Percentiles rank a stretch among this genome's conserved stretches.
These are phyloP conservation scores for Hipposideros armiger DNA, from an alignment of 2,113 vertebrate species.

Conservation along the genomic window DNA sequence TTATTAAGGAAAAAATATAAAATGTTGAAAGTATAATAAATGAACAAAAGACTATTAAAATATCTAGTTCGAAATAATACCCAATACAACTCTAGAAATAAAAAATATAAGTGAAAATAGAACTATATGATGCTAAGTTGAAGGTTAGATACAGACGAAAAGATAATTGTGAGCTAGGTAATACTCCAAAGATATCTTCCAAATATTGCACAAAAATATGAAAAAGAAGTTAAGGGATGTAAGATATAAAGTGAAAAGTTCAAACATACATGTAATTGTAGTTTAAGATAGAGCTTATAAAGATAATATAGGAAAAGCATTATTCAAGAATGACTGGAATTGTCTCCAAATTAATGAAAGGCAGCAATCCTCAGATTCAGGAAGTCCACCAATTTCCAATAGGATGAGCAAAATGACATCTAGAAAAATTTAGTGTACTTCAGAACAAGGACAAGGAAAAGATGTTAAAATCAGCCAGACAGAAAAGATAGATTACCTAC, in stretches of 20 bases:
- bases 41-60: not conserved
- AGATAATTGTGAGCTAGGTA: not conserved
- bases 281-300: not conserved
- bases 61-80: not conserved
- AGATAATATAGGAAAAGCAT: slow-evolving; percentile 17
- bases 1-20: not conserved
- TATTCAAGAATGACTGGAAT: not conserved
- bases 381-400: not conserved
- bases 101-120: slow-evolving; percentile 32
- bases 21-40: not conserved
- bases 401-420: not conserved
- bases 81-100: slow-evolving; percentile 12
- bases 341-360: not conserved
- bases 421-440: slow-evolving; percentile 10
- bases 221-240: not conserved
- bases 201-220: not conserved
- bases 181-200: not conserved
- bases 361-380: not conserved
- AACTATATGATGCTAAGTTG: not conserved
- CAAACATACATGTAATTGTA: not conserved
- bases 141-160: not conserved
- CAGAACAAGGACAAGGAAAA: not conserved
- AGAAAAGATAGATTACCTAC: not conserved
- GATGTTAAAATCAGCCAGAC: not conserved
- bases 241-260: not conserved